Conservation (phyloP, 2,888 invertebrate species). For the Cyrtodaria siliqua region DNA sequence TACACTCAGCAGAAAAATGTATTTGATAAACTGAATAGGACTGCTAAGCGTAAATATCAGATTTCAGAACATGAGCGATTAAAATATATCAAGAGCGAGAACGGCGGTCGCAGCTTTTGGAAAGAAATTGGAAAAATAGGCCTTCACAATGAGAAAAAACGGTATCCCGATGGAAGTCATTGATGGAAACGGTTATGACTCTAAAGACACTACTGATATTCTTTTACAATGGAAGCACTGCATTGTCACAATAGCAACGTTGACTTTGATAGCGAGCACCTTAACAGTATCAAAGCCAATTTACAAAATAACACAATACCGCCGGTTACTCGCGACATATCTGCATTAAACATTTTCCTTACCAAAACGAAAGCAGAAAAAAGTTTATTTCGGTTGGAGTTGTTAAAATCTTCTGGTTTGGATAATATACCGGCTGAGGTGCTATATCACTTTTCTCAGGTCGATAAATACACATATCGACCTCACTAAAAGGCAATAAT, state of each 20-base stretch:
- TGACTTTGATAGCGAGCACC: no score
- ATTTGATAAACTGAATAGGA: slow-evolving; percentile 31
- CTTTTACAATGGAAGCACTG: not conserved
- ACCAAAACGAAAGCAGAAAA: slow-evolving; percentile 13
- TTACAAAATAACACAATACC: no score
- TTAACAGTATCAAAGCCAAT: no score
- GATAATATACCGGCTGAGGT: slow-evolving; percentile 8
- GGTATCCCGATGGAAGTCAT: slow-evolving; percentile 28
- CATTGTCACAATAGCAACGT: no score
- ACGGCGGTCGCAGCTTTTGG: slow-evolving; percentile 10
- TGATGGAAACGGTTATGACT: not conserved
- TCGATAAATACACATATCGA: no score
- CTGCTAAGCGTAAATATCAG: slow-evolving; percentile 24
- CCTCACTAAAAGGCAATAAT: no score
- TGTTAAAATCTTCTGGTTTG: slow-evolving; percentile 17
- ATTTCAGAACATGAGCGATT: slow-evolving; percentile 4
- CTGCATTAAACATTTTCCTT: slow-evolving; percentile 8
- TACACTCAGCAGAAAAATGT: slow-evolving; percentile 1
- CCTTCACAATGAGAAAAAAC: slow-evolving; percentile 16
- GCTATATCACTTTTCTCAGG: no score
- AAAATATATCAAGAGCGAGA: not conserved
- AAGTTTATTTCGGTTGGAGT: slow-evolving; percentile 7
- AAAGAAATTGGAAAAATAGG: slow-evolving; percentile 26
- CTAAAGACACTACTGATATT: not conserved
- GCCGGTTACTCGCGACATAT: not conserved